Base-by-base conservation (phyloP, 2,797 vertebrate genomes). In the Brachyalestes nurse region DNA sequence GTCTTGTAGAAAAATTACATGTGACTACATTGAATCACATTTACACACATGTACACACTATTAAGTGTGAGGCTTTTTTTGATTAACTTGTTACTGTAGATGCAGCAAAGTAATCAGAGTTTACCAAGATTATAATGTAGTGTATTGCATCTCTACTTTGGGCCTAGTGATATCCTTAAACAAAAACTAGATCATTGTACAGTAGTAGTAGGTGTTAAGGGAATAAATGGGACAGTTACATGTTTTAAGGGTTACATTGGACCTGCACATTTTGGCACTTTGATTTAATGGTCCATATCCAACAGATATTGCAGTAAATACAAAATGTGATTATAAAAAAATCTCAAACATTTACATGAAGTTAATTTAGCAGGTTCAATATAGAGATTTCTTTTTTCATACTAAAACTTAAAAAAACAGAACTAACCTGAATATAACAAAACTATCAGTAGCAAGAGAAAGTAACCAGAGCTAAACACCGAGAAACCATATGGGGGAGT, bases 191-290 rank as follows among this genome's bases (percentile, higher is more conserved):
- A 72, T 65, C 64, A 64, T 71, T 53, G n/a, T 66, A 72, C 61
- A 66, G 72, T 19, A 60, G 25, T 23, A 28, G 6, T 21, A 19
- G 47, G 82, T 60, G 38, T 65, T 2, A 60, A 71, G 49, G 12
- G 58, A 45, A 49, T 47, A 17, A 75, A 42, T 34, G 0, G 38
- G 62, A 65, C 61, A 25, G 51, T 72, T 66, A 82, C 40, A 57
- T 65, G 16, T 23, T 55, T 49, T 75, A 16, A 34, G 61, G 65
- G 45, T 53, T 77, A 53, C 69, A 49, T 66, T 8, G 17, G 14
- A 78, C 69, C 72, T 62, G 23, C 47, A 60, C 45, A 23, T 62
- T 40, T 86, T 79, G 83, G 78, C 81, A 81, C 79, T 81, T 83
- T 82, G 58, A 34, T 66, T 65, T 69, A 72, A 71, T 77, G 34